Base-by-base conservation (phyloP, 2,113 vertebrate genomes). In the Proterorhinus semilunaris region DNA sequence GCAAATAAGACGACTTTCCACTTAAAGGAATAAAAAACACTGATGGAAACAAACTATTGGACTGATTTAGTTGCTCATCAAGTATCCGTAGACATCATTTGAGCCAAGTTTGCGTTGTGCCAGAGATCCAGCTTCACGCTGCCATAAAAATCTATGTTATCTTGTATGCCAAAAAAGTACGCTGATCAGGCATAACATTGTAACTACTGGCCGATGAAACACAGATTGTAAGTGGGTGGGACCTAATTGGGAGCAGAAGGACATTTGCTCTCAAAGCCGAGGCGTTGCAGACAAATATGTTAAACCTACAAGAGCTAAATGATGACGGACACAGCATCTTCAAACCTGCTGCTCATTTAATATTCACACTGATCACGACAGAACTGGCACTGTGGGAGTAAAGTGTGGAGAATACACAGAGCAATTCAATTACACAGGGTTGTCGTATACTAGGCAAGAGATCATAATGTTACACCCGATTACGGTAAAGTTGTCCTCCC, bases 71-170 rank as follows among this genome's bases (percentile, higher is more conserved):
- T 69, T 62, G 50, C 21, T 64, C 45, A 66, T 47, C 12, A 62
- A 53, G 66, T 59, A 49, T 49, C 53, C 6, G 50, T 46, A 49
- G 48, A 44, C 47, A 6, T 74, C n/a, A 49, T 53, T 75, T 57
- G 48, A 47, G 27, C 67, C 2, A 45, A 85, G 48, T 74, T 59
- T 78, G 54, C 54, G 76, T 73, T 72, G 69, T 69, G 70, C 76
- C 79, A 80, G 64, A 82, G 76, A 72, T 61, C 71, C 85, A 88
- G 81, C 78, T 75, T 69, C 17, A 81, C 86, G 83, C 81, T 84
- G 79, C 78, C 81, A 75, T 74, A 49, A 72, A 71, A 11, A 69
- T 64, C 47, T 50, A 54, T 72, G 68, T 79, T 75, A 21, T 68
- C 69, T 71, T 21, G 75, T 76, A 83, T 66, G 57, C 66, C 66